Conservation (phyloP, 1,140 invertebrate genomes). For the Bombus sylvicola region DNA sequence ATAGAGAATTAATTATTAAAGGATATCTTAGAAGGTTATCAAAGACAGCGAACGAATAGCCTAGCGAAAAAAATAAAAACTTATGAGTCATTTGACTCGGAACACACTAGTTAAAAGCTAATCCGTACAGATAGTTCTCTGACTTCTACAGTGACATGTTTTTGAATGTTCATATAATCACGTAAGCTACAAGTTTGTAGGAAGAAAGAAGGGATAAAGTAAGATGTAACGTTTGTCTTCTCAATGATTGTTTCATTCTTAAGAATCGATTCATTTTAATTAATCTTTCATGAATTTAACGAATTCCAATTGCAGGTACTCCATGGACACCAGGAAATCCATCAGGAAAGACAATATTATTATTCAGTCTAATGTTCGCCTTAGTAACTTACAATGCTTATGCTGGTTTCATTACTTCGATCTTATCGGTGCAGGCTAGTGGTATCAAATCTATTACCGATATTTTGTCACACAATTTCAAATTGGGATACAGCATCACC, state of each 20-base stretch:
- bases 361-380: slow-evolving; percentile 84
- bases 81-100: background rate
- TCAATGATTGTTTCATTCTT: background rate
- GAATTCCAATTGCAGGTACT: slow-evolving; percentile 80
- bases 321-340: slow-evolving; percentile 83
- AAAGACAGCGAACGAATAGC: too few species aligned
- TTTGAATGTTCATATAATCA: background rate
- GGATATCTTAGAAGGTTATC: too few species aligned
- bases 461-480: slow-evolving; percentile 84
- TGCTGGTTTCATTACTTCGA: slow-evolving; percentile 86
- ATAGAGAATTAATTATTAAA: too few species aligned
- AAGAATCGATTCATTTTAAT: background rate
- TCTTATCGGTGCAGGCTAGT: slow-evolving; percentile 85
- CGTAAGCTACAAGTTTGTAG: background rate
- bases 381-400: slow-evolving; percentile 85
- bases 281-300: background rate
- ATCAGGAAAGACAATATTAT: slow-evolving; percentile 84
- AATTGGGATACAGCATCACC: slow-evolving; percentile 83
- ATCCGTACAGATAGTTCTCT: too few species aligned
- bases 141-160: background rate
- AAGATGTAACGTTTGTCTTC: background rate
- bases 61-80: too few species aligned
- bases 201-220: background rate
- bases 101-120: background rate
- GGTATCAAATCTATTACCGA: slow-evolving; percentile 84